These are phyloP conservation scores for Chrysogorgia sp. DNA, from an alignment of 92 coral and sea anemone genomes.

Conservation along the genomic window DNA sequence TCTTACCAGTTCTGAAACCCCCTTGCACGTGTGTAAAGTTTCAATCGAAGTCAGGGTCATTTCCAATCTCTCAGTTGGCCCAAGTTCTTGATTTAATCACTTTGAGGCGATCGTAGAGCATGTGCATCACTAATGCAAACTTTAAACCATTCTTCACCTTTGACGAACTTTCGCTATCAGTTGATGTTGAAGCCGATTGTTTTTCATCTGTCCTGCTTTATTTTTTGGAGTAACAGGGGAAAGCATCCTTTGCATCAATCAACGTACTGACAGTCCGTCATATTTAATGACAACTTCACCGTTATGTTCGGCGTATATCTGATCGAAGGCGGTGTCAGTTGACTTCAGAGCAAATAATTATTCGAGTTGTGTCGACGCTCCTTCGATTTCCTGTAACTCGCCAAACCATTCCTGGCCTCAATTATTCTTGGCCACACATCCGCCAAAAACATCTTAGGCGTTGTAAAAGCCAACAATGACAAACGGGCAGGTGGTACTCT, in stretches of 20 bases:
- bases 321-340: slow-evolving; percentile 38
- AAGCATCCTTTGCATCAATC: neutral
- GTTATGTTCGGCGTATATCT: slow-evolving; percentile 34
- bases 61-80: too few species aligned
- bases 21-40: too few species aligned
- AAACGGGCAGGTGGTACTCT: slow-evolving; percentile 42
- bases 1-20: too few species aligned
- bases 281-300: neutral
- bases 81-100: too few species aligned
- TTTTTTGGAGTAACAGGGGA: neutral
- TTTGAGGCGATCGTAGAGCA: too few species aligned
- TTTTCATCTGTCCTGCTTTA: slow-evolving; percentile 5
- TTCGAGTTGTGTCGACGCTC: neutral
- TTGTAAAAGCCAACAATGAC: slow-evolving; percentile 46
- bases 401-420: slow-evolving; percentile 35
- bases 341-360: slow-evolving; percentile 39
- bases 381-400: slow-evolving; percentile 50
- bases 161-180: neutral
- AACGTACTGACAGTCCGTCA: too few species aligned
- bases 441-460: slow-evolving; percentile 55
- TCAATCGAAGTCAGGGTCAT: too few species aligned
- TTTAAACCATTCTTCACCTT: slow-evolving; percentile 50
- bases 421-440: too few species aligned
- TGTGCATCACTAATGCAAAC: slow-evolving; percentile 50
- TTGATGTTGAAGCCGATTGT: neutral